phyloP scores from a whole-genome alignment of 1,140 invertebrate species.

The Mercenaria mercenaria region DNA sequence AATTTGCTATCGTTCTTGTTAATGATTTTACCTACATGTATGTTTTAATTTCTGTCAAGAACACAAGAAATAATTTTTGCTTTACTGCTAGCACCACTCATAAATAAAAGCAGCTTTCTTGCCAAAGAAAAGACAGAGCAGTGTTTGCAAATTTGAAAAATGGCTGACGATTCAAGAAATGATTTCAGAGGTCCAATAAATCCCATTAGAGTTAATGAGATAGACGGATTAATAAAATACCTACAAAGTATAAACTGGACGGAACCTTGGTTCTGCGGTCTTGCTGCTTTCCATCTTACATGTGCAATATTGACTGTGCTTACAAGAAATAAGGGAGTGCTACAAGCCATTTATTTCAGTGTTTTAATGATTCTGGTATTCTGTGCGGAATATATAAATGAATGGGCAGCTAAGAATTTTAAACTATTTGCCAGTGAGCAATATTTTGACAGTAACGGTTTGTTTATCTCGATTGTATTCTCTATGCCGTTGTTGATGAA shows the following conservation, averaged over 20 bases:
- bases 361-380: slow-evolving; percentile 92
- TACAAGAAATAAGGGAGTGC: slow-evolving; percentile 48
- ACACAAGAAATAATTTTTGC: too few species aligned
- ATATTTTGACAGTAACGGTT: slow-evolving; percentile 96
- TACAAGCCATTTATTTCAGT: slow-evolving; percentile 57
- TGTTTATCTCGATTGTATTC: slow-evolving; percentile 96
- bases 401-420: slow-evolving; percentile 93
- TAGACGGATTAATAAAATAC: slow-evolving; percentile 35
- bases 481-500: slow-evolving; percentile 95
- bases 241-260: slow-evolving; percentile 64
- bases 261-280: slow-evolving; percentile 64
- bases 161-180: not conserved
- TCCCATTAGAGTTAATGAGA: slow-evolving; percentile 49
- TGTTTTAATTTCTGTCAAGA: too few species aligned
- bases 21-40: too few species aligned
- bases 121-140: too few species aligned
- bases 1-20: too few species aligned
- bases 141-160: not conserved
- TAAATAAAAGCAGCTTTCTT: too few species aligned
- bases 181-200: slow-evolving; percentile 32
- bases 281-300: slow-evolving; percentile 57
- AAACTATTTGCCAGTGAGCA: slow-evolving; percentile 94
- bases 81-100: too few species aligned
- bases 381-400: slow-evolving; percentile 95
- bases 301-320: slow-evolving; percentile 61